Evolutionary conservation across 2,888 invertebrate species (phyloP).

Genomic region (Trachelus tabidus): DNA sequence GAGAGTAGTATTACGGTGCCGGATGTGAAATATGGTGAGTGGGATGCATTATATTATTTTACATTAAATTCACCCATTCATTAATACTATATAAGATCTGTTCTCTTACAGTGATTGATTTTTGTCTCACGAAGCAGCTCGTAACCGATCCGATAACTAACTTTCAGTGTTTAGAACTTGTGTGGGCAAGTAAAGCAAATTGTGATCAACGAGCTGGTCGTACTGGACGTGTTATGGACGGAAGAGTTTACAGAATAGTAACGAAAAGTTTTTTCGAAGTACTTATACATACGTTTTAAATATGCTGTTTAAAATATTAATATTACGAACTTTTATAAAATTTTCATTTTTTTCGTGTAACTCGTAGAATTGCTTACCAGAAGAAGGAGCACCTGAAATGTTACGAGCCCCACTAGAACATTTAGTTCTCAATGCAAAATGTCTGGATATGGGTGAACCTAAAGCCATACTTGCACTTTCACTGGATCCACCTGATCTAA

Average conservation of each 20-base stretch:
- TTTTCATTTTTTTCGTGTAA: slow-evolving; percentile 3
- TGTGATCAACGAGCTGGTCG: slow-evolving; percentile 92
- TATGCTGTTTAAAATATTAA: slow-evolving; percentile 13
- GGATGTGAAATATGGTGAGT: slow-evolving; percentile 82
- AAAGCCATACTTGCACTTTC: slow-evolving; percentile 86
- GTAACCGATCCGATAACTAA: slow-evolving; percentile 81
- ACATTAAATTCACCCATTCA: not conserved
- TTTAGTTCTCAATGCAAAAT: slow-evolving; percentile 83
- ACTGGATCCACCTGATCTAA: slow-evolving; percentile 87
- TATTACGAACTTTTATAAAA: slow-evolving; percentile 16
- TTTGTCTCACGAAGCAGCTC: slow-evolving; percentile 88
- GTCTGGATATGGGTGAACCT: slow-evolving; percentile 83
- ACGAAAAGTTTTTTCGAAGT: slow-evolving; percentile 74
- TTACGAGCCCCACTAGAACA: slow-evolving; percentile 83
- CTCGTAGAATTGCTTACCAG: slow-evolving; percentile 66
- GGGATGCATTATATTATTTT: not conserved
- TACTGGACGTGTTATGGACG: slow-evolving; percentile 88
- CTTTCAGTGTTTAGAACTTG: slow-evolving; percentile 80
- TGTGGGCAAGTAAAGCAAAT: slow-evolving; percentile 91
- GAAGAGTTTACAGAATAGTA: slow-evolving; percentile 87
- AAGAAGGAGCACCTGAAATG: slow-evolving; percentile 80
- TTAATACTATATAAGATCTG: not conserved
- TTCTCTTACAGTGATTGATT: slow-evolving; percentile 84
- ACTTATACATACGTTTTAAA: slow-evolving; percentile 33
- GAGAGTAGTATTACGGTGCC: slow-evolving; percentile 93